Evolutionary conservation across 2,113 vertebrate species (phyloP).

Genomic region (Sylvia atricapilla): DNA sequence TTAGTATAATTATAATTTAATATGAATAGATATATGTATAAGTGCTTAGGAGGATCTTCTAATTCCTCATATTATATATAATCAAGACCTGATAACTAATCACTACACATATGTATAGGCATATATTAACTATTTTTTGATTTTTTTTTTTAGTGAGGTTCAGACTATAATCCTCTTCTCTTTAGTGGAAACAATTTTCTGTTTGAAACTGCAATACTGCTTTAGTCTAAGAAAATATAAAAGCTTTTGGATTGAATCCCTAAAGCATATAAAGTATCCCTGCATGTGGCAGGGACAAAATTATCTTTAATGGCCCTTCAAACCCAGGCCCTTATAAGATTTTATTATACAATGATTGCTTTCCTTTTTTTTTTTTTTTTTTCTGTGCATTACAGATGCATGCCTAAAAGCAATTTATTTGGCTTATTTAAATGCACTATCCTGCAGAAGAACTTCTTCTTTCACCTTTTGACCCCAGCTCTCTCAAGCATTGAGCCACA

Average conservation of each 20-base stretch:
- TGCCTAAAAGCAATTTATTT: not conserved
- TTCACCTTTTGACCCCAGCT: not conserved
- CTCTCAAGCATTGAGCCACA: not conserved
- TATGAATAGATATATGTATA: not conserved
- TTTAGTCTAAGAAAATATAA: not conserved
- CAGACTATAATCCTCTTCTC: not conserved
- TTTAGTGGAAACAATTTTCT: not conserved
- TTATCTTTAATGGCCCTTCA: not conserved
- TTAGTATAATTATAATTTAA: not conserved
- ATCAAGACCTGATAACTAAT: not conserved
- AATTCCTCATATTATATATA: not conserved
- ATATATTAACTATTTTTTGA: not conserved
- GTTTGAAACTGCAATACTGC: not conserved
- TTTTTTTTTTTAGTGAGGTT: not conserved
- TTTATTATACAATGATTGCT: not conserved
- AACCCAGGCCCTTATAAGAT: not conserved
- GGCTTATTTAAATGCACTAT: not conserved
- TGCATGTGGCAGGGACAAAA: not conserved
- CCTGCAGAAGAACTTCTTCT: not conserved
- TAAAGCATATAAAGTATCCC: not conserved
- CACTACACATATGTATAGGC: not conserved
- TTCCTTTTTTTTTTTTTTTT: not conserved
- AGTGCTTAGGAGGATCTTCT: not conserved
- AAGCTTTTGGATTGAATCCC: not conserved
- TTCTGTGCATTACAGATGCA: not conserved